A percentile compares a stretch with the other conserved stretches of the same genome.
Evolutionary conservation across 2,113 vertebrate species (phyloP).

Genomic region (Xenus cinereus): DNA sequence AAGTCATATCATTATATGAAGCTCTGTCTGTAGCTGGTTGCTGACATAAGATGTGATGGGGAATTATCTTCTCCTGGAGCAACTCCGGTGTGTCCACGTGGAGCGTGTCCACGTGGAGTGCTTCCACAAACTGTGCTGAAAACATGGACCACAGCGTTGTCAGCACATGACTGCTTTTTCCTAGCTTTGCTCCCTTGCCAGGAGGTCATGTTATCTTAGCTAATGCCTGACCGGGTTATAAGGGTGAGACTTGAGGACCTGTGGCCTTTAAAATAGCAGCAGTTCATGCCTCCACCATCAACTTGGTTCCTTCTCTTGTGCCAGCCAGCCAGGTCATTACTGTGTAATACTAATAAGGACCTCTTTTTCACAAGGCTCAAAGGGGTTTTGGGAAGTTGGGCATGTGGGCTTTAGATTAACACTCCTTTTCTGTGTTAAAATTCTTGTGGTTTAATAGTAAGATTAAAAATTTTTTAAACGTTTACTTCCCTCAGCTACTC

Average conservation of each 20-base stretch:
- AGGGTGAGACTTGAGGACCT: background rate
- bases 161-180: background rate
- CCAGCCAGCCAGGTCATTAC: background rate
- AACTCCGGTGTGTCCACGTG: rapidly evolving
- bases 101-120: rapidly evolving
- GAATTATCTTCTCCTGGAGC: background rate
- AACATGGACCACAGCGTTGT: background rate
- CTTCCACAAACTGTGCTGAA: background rate
- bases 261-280: background rate
- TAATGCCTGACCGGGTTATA: background rate
- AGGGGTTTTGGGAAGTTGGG: background rate
- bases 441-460: background rate
- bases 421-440: background rate
- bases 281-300: background rate
- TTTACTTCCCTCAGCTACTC: background rate
- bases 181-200: background rate
- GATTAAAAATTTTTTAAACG: background rate
- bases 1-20: background rate
- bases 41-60: background rate
- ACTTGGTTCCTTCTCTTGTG: background rate
- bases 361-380: background rate
- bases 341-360: background rate
- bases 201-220: background rate
- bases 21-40: background rate
- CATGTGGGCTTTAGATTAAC: background rate